Conservation (phyloP, 2,797 vertebrate genomes). For the Enteromius mattozi region DNA sequence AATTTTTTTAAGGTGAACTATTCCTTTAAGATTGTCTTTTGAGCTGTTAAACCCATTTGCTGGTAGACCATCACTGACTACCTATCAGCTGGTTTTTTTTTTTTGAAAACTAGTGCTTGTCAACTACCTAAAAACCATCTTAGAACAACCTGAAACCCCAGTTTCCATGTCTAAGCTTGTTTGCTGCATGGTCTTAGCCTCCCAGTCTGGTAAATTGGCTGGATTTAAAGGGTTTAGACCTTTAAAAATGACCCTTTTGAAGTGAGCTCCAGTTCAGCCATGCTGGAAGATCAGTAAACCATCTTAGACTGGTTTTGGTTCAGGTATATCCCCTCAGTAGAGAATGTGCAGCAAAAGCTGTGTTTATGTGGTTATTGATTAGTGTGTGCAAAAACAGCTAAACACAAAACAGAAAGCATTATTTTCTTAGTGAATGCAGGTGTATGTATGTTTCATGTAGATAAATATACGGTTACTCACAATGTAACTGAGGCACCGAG, state of each 20-base stretch:
- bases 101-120: neutral
- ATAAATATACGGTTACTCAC: constrained; percentile 68
- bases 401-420: neutral
- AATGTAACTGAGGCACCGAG: constrained; percentile 78
- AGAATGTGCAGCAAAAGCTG: no score
- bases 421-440: neutral
- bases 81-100: neutral
- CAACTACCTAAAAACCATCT: neutral
- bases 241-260: neutral
- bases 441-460: neutral
- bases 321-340: neutral
- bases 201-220: neutral
- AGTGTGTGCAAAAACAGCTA: neutral
- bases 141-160: neutral
- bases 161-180: neutral
- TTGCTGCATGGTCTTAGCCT: neutral
- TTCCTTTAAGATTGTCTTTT: neutral
- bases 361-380: neutral
- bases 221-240: neutral
- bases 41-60: neutral
- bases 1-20: neutral
- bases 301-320: neutral
- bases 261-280: neutral
- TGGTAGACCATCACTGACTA: neutral
- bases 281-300: neutral